Base-by-base conservation (phyloP, 2,888 invertebrate genomes). In the Magallana nippona region DNA sequence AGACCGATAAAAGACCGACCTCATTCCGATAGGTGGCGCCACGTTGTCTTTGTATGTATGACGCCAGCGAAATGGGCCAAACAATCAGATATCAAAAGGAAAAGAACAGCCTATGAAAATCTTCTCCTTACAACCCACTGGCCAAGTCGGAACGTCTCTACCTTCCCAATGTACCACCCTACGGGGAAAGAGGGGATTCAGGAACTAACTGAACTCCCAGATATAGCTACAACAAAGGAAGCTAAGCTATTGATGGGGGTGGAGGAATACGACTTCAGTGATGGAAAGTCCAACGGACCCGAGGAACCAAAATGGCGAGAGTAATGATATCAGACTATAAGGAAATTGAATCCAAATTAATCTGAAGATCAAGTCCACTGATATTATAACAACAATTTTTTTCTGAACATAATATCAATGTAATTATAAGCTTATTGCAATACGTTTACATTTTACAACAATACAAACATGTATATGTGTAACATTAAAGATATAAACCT, bases 1-100 rank as follows among this genome's bases (percentile, higher is more conserved):
- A 86, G 85, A 78, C 91, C 91, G 32, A 79, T 84, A 13, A 17
- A 84, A 19, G 88, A 86, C 10, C 83, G 91, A 11, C 82, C 82
- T 13, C 83, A 90, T 79, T 77, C 86, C 10, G 89, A 86, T 17
- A 86, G 90, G 62, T 92, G 91, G 91, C 87, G 92, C 32, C 89
- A 86, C 80, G 88, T 88, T 17, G 87, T 89, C 1, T 91, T 92
- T 82, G 89, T 89, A 10, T 91, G 89, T 71, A 91, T 91, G 92
- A 88, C 89, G 17, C 92, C 92, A 13, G 91, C 92, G 1, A 83
- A 82, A 10, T 92, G 91, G 92, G 90, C 91, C 10, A 84, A 84
- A n/a, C 79, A 82, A 15, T 82, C 83, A 32, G 91, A 91, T 78
- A 55, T 91, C 19, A 60, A 55, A 15, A 84, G 56, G 2, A 91